Base-by-base conservation (phyloP, 2,113 vertebrate genomes). In the Coregonus clupeaformis region DNA sequence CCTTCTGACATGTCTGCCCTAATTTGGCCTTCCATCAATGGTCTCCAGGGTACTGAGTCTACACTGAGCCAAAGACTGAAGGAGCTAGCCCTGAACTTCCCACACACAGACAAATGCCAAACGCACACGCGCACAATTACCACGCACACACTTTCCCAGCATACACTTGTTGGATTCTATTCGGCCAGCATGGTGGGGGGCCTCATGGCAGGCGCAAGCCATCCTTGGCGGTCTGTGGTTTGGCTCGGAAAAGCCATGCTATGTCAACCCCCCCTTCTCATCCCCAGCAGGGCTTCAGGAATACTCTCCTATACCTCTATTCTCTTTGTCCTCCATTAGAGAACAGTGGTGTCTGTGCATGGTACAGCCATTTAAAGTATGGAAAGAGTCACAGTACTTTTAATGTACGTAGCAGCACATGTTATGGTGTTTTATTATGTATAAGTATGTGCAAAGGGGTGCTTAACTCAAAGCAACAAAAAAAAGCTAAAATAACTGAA, bases 361-460 rank as follows among this genome's bases (percentile, higher is more conserved):
- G 12, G 20, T 32, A 20, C 18, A 57, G 30, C 62, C 13, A 71
- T 47, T 20, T n/a, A 27, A 3, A 60, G 20, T 13, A 30, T n/a
- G 16, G 62, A 49, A 71, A 69, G 69, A 75, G 77, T 79, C 68
- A 16, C 18, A 73, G 80, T 42, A 49, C 65, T 27, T 3, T 75
- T 14, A 25, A 66, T 87, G 78, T 89, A 87, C 68, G 73, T 80
- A 89, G 82, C 89, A 87, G 83, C 88, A 87, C 87, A 89, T 82
- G 70, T 85, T 75, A 77, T 77, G 82, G 63, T 85, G 77, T 90
- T 91, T 91, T 91, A 92, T 91, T 92, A 87, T 83, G 82, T 89
- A 88, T 80, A 85, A 81, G 82, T 76, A 86, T 92, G 91, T 93
- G 92, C 92, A 94, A 93, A 91, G 87, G 80, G 83, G 68, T 83